These are phyloP conservation scores for Elymnias hypermnestra DNA, from an alignment of 1,140 invertebrate species.

Conservation along the genomic window DNA sequence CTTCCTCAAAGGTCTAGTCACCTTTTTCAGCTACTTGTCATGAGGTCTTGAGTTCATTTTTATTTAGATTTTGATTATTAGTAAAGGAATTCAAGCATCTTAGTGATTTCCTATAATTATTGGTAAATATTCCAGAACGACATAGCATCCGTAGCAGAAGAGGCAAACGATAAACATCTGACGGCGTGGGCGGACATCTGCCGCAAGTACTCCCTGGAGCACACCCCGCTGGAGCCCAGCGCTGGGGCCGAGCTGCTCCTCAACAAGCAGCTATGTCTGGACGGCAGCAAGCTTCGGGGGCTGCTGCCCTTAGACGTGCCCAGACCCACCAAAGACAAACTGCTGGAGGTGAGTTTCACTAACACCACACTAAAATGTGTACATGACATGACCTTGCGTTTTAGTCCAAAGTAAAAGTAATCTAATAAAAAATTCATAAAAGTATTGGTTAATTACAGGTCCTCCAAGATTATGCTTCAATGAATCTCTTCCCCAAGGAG, in stretches of 20 bases:
- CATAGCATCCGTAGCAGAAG: constrained; percentile 86
- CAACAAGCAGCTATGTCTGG: constrained; percentile 87
- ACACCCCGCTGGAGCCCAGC: constrained; percentile 92
- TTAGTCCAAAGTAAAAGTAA: too few species aligned
- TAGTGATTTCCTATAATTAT: too few species aligned
- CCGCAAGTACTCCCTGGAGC: constrained; percentile 83
- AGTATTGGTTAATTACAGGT: too few species aligned
- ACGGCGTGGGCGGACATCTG: constrained; percentile 92
- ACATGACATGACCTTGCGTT: too few species aligned
- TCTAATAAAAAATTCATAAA: too few species aligned
- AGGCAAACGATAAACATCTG: constrained; percentile 95
- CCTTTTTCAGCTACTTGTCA: not conserved
- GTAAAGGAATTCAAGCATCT: too few species aligned
- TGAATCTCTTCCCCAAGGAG: constrained; percentile 84
- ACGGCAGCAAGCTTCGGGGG: constrained; percentile 81
- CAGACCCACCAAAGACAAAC: constrained; percentile 76
- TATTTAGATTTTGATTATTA: too few species aligned
- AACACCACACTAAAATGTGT: too few species aligned
- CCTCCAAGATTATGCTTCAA: constrained; percentile 81
- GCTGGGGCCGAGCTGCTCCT: constrained; percentile 88
- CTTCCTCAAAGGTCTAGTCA: too few species aligned
- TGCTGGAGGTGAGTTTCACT: constrained; percentile 78
- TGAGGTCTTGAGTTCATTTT: not conserved
- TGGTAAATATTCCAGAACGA: constrained; percentile 74
- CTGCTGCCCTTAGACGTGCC: constrained; percentile 79